phyloP scores from a whole-genome alignment of 2,888 invertebrate species.

The Pimpla rufipes region DNA sequence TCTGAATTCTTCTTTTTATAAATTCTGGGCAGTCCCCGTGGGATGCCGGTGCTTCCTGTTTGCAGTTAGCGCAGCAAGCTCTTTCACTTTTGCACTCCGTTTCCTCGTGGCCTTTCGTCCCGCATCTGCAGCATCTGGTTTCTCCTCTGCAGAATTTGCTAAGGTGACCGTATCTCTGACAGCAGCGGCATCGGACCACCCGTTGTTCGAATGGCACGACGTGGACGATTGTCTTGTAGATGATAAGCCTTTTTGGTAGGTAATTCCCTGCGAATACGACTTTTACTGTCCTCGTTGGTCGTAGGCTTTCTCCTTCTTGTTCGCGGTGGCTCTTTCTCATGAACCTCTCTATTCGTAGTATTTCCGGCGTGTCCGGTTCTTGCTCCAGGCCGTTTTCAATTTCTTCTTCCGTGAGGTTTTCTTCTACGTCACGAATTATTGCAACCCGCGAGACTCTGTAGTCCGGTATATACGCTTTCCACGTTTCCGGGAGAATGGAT shows the following conservation, averaged over 20 bases:
- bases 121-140: slow-evolving; percentile 3
- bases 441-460: slow-evolving; percentile 21
- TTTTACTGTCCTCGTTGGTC: slow-evolving; percentile 6
- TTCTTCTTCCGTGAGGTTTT: slow-evolving; percentile 7
- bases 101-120: neutral
- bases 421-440: slow-evolving; percentile 22
- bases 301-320: neutral
- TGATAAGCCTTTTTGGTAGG: slow-evolving; percentile 1
- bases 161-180: slow-evolving; percentile 17
- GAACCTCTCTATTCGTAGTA: slow-evolving; percentile 3
- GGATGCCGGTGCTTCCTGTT: slow-evolving; percentile 7
- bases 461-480: slow-evolving; percentile 40
- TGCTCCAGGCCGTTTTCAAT: slow-evolving; percentile 1
- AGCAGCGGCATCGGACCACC: neutral
- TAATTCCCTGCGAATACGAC: slow-evolving; percentile 5
- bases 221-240: neutral
- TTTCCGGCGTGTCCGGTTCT: slow-evolving; percentile 3
- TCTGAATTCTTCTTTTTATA: slow-evolving; percentile 14
- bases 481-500: neutral
- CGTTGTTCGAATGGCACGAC: slow-evolving; percentile 18
- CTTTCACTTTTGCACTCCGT: neutral
- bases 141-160: slow-evolving; percentile 9
- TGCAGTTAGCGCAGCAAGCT: slow-evolving; percentile 9
- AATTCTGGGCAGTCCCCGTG: slow-evolving; percentile 9
- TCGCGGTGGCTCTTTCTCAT: slow-evolving; percentile 1